A percentile compares a stretch with the other conserved stretches of the same genome.
These are phyloP conservation scores for Shinisaurus crocodilurus DNA, from an alignment of 2,113 vertebrate genomes.

Conservation along the genomic window DNA sequence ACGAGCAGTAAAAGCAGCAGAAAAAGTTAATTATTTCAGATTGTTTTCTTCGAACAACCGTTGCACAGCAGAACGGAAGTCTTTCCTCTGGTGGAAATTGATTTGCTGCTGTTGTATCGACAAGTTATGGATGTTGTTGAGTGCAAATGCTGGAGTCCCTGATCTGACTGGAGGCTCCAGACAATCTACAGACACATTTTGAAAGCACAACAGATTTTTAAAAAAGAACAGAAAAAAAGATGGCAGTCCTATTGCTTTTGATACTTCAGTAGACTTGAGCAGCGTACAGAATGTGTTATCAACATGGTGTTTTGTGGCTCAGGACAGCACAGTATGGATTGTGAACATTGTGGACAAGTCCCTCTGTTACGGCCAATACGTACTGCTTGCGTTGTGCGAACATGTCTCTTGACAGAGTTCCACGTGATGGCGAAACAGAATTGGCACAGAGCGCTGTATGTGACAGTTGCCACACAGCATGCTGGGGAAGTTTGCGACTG, in stretches of 20 bases:
- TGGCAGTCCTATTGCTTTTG: neutral
- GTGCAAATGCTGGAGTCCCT: neutral
- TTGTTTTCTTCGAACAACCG: neutral
- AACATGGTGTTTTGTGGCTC: too few species aligned
- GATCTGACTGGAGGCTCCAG: neutral
- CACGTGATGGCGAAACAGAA: neutral
- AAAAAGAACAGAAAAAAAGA: neutral
- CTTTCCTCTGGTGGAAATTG: neutral
- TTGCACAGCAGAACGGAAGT: neutral
- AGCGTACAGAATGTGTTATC: neutral
- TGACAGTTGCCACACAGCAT: neutral
- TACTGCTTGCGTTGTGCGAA: neutral
- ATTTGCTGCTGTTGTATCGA: neutral
- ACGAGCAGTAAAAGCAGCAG: constrained; percentile 30
- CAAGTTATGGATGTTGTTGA: neutral
- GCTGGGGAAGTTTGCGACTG: neutral
- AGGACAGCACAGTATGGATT: neutral
- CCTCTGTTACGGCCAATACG: neutral
- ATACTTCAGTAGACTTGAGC: neutral
- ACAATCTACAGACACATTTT: neutral
- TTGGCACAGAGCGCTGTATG: neutral
- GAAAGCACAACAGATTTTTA: neutral
- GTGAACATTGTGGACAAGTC: neutral
- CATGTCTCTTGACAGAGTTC: neutral
- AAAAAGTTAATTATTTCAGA: constrained; percentile 55